Conservation (phyloP, 2,797 vertebrate genomes). For the Tadarida brasiliensis region DNA sequence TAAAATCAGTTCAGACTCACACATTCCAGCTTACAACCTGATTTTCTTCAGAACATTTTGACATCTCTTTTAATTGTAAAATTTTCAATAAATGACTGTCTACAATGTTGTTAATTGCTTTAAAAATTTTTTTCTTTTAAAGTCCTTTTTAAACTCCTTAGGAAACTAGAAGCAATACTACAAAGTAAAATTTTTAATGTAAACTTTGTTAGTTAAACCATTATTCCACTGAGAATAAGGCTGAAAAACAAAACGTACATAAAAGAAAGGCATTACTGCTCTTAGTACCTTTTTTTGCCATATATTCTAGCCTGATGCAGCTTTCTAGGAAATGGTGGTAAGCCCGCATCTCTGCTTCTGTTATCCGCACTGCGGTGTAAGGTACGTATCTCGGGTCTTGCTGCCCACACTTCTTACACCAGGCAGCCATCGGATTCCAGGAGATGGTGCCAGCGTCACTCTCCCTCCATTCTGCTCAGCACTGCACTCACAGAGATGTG, state of each 20-base stretch:
- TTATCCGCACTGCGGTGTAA: constrained; percentile 91
- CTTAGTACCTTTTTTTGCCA: constrained; percentile 88
- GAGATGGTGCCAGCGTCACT: constrained; percentile 24
- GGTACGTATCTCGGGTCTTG: constrained; percentile 82
- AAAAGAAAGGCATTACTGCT: neutral
- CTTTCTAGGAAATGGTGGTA: constrained; percentile 91
- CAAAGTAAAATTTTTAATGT: neutral
- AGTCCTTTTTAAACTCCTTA: constrained; percentile 44
- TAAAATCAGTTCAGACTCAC: constrained; percentile 10
- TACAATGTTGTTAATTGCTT: constrained; percentile 41
- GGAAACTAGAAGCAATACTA: neutral
- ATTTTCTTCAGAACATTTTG: constrained; percentile 4
- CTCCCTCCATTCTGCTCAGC: constrained; percentile 64
- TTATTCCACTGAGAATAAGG: neutral
- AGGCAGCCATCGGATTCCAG: constrained; percentile 82
- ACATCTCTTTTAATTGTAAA: constrained; percentile 28
- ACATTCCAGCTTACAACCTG: neutral
- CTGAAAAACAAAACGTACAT: neutral
- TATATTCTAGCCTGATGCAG: constrained; percentile 88
- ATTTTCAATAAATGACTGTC: constrained; percentile 18
- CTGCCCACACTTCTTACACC: constrained; percentile 87
- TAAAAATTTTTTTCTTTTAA: neutral
- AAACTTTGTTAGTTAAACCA: constrained; percentile 38
- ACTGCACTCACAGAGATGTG: constrained; percentile 70
- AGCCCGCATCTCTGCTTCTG: constrained; percentile 93